Percentiles rank a stretch among this genome's conserved stretches.
These are phyloP conservation scores for Galemys pyrenaicus DNA, from an alignment of 2,113 vertebrate genomes.

Conservation along the genomic window DNA sequence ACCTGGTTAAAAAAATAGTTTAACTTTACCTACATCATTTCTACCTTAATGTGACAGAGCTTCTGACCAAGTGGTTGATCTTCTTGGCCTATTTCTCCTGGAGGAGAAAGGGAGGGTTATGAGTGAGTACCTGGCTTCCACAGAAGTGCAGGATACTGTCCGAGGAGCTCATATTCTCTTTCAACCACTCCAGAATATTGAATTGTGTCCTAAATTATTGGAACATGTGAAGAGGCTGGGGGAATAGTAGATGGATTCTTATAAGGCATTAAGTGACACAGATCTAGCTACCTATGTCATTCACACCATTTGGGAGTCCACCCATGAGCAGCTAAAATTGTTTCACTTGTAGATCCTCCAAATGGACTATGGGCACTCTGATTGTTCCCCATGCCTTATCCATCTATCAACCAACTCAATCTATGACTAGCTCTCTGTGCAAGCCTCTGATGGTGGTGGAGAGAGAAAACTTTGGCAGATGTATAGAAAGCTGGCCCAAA, in stretches of 20 bases:
- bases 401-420: neutral
- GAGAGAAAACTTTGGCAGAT: neutral
- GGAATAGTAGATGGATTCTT: neutral
- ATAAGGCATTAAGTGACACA: neutral
- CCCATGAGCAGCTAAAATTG: neutral
- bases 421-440: neutral
- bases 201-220: neutral
- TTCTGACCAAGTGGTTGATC: neutral
- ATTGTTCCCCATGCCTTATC: neutral
- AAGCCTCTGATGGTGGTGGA: neutral
- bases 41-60: neutral
- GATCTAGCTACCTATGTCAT: neutral
- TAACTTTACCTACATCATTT: neutral
- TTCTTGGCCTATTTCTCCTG: neutral
- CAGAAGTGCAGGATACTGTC: neutral
- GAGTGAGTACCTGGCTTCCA: neutral
- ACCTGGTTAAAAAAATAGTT: neutral
- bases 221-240: neutral
- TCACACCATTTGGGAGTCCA: neutral
- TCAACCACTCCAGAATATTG: neutral
- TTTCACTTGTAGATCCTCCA: neutral
- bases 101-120: neutral
- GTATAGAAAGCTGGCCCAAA: neutral
- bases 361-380: neutral
- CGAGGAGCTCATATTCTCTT: neutral